Evolutionary conservation across 2,113 vertebrate species (phyloP).

Genomic region (Sardina pilchardus): DNA sequence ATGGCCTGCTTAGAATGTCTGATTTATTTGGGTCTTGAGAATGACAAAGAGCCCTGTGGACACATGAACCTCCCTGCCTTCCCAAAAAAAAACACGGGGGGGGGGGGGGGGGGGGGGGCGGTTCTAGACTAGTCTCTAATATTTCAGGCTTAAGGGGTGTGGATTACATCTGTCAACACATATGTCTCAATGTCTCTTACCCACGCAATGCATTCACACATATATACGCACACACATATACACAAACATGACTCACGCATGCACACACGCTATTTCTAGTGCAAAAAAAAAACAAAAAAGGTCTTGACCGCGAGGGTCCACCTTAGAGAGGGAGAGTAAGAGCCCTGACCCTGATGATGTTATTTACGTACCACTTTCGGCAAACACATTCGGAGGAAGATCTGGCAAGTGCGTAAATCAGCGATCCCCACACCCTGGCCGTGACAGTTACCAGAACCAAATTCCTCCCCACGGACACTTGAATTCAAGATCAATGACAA

Average conservation of each 20-base stretch:
- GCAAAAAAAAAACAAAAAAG: background rate
- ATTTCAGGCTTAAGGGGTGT: conserved; percentile 62
- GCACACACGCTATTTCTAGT: background rate
- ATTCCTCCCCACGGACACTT: background rate
- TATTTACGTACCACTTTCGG: background rate
- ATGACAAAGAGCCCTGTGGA: conserved; percentile 59
- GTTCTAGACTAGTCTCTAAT: conserved; percentile 50
- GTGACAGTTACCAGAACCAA: background rate
- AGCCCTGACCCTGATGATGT: background rate
- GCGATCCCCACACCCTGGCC: background rate
- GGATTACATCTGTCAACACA: conserved; percentile 71
- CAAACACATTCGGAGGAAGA: background rate
- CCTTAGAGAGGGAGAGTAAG: background rate
- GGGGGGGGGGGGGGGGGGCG: no score
- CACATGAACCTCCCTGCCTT: conserved; percentile 41
- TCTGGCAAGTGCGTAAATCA: background rate
- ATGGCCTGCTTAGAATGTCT: conserved; percentile 60
- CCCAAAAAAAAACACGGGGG: conserved; percentile 55
- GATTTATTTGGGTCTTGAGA: conserved; percentile 66
- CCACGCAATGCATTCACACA: background rate
- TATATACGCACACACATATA: background rate
- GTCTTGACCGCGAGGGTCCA: background rate
- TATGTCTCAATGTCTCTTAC: conserved; percentile 36
- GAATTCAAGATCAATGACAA: background rate
- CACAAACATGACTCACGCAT: background rate